Conservation (phyloP, 2,797 vertebrate species). For the Falco naumanni region DNA sequence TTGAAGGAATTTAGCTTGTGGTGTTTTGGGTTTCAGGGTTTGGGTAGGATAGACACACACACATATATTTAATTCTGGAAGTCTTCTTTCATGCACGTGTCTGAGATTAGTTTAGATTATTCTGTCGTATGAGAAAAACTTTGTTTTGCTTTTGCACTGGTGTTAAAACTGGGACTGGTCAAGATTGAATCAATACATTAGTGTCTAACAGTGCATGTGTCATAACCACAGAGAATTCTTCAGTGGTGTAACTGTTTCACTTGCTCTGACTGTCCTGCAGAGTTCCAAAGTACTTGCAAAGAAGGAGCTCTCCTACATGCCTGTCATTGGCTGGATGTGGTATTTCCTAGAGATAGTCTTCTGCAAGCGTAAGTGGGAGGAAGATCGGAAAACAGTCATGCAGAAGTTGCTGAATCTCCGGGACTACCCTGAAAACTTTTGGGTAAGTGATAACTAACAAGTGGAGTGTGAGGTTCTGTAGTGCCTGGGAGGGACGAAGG, state of each 20-base stretch:
- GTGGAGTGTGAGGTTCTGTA: background rate
- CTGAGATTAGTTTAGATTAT: background rate
- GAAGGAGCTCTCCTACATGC: conserved; percentile 92
- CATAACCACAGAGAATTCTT: background rate
- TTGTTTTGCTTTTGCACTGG: background rate
- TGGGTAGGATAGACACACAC: background rate
- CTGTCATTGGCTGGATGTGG: conserved; percentile 99
- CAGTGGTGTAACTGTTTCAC: background rate
- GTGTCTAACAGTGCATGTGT: background rate
- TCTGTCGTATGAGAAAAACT: background rate
- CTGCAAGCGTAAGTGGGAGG: conserved; percentile 96
- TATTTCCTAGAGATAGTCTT: conserved; percentile 98
- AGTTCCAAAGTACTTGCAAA: conserved; percentile 96
- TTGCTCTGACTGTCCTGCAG: conserved; percentile 73
- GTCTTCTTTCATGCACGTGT: background rate
- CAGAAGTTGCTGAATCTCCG: conserved; percentile 85
- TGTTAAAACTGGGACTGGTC: background rate
- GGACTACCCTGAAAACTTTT: conserved; percentile 93
- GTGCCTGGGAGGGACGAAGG: background rate
- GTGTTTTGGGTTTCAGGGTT: background rate
- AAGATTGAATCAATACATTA: background rate
- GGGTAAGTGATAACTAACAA: conserved; percentile 76
- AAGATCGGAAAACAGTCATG: conserved; percentile 87
- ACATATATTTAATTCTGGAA: background rate
- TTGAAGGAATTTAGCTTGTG: background rate